Evolutionary conservation across 2,888 invertebrate species (phyloP), one percentile per base, ranked within the genome.

Genomic region (Drosophila kambysellisi): DNA sequence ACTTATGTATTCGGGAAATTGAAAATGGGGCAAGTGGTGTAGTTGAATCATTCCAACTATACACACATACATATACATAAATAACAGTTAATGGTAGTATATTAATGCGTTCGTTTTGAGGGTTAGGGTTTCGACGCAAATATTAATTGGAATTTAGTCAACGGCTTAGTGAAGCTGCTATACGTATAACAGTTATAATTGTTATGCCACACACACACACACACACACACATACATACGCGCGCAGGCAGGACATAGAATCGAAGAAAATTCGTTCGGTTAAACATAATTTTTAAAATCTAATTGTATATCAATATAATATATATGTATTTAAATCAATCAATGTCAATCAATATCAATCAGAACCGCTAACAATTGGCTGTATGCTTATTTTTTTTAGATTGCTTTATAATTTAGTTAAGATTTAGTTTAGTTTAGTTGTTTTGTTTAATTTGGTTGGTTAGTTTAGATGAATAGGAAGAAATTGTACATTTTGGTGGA

Each of bases 341-440:
- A 37, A 39, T 56, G 15, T 57, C 56, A 57, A 41, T 57, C 56
- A 57, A 41, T 63, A 39, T 73, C 65, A 72, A 50, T 80, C 63
- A 66, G 67, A 77, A 74, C 76, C 79, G 41, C 66, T 66, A 67
- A 67, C 61, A 66, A 51, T 64, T 60, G 67, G 32, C 78, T 78
- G 46, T 32, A 33, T 63, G 39, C 50, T 35, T 39, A 41, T 60
- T n/a, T 58, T n/a, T 46, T 35, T 35, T 57, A 57, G 52, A 35
- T 64, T 52, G 43, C 50, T 54, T 52, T 39, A 54, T 41, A 37
- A 29, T 37, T 63, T 32, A 35, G 51, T 25, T 25, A 25, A 53
- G 32, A 29, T 69, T 68, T 51, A 57, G 50, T 76, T 71, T 66
- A 56, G 48, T 75, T 70, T 65, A 64, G 63, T 59, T 79, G 51